phyloP scores from a whole-genome alignment of 2,888 invertebrate species.

The Eurytoma californica region DNA sequence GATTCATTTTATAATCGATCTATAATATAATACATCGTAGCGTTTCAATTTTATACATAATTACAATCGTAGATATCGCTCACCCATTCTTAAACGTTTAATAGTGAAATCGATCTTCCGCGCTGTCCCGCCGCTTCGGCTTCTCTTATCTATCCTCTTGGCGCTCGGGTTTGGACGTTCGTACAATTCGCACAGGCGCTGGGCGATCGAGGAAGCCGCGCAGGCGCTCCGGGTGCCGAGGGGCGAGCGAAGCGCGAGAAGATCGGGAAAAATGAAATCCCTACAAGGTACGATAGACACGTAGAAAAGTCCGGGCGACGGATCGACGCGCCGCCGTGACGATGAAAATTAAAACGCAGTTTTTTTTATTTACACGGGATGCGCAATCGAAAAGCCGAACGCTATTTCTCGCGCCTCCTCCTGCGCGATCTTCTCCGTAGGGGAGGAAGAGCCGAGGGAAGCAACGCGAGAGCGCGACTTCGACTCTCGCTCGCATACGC shows the following conservation, averaged over 20 bases:
- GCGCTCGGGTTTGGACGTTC: constrained; percentile 33
- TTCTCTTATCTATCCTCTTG: neutral
- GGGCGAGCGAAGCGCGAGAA: constrained; percentile 51
- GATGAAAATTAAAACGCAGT: constrained; percentile 52
- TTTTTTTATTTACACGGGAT: constrained; percentile 42
- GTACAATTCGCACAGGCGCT: neutral
- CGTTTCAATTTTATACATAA: constrained; percentile 70
- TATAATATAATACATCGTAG: constrained; percentile 74
- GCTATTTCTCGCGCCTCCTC: constrained; percentile 10
- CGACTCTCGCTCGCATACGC: constrained; percentile 40
- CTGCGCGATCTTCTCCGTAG: constrained; percentile 17
- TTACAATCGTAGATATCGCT: constrained; percentile 73
- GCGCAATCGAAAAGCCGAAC: constrained; percentile 34
- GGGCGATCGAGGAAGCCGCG: constrained; percentile 29
- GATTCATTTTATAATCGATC: constrained; percentile 73
- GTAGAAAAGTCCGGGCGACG: constrained; percentile 62
- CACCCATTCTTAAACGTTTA: constrained; percentile 64
- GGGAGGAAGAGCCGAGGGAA: constrained; percentile 60
- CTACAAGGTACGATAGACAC: constrained; percentile 57
- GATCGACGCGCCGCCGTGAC: constrained; percentile 46
- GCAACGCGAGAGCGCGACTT: constrained; percentile 68
- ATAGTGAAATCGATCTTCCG: constrained; percentile 66
- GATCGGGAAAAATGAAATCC: constrained; percentile 59
- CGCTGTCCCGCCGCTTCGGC: constrained; percentile 29
- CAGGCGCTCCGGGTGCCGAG: constrained; percentile 24